phyloP scores from a whole-genome alignment of 1,140 invertebrate species.

The Lysiphlebus fabarum region DNA sequence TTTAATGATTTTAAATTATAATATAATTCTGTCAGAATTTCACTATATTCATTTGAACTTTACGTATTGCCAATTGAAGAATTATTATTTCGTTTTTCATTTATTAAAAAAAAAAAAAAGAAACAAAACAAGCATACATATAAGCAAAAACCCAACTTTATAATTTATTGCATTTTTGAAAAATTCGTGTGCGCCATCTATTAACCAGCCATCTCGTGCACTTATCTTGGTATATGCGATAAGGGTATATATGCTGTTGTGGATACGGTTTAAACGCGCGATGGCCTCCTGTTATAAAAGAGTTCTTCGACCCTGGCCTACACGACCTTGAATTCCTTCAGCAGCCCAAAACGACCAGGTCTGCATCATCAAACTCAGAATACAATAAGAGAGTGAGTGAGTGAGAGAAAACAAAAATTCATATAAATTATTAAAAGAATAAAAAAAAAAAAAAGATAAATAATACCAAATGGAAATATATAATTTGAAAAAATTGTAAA shows the following conservation, averaged over 20 bases:
- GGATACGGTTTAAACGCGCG: background rate
- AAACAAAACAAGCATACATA: too few relatives aligned
- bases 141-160: conserved; percentile 11
- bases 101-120: too few relatives aligned
- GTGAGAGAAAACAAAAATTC: background rate
- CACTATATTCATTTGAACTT: too few relatives aligned
- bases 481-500: too few relatives aligned
- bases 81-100: too few relatives aligned
- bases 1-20: too few relatives aligned
- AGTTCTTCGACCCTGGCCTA: conserved; percentile 17
- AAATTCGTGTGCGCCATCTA: conserved; percentile 43
- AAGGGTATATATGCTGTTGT: conserved; percentile 16
- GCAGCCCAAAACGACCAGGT: conserved; percentile 10
- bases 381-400: background rate
- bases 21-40: too few relatives aligned
- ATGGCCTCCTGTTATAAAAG: conserved; percentile 10
- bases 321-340: conserved; percentile 25
- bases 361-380: conserved; percentile 8
- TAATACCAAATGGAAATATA: too few relatives aligned
- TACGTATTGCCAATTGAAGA: too few relatives aligned
- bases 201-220: conserved; percentile 28
- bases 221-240: conserved; percentile 16
- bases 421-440: too few relatives aligned
- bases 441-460: too few relatives aligned
- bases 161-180: conserved; percentile 45